Percentiles rank a stretch among this genome's conserved stretches.
Evolutionary conservation across 64 coral and sea anemone species (phyloP).

Genomic region (Porites australiensis): DNA sequence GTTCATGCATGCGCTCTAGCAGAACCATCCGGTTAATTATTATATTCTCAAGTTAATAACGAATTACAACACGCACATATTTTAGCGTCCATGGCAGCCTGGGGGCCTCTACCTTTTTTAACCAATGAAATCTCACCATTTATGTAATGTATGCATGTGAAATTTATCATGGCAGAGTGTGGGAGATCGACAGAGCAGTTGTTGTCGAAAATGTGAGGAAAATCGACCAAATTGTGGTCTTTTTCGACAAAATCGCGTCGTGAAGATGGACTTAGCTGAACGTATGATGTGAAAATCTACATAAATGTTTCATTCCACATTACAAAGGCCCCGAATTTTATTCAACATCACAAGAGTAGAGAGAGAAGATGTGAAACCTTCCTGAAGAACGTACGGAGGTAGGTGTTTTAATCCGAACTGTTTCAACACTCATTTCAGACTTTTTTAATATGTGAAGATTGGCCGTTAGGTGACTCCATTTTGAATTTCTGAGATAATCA

Average conservation of each 20-base stretch:
- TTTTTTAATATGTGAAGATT: not conserved
- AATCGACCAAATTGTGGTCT: no score
- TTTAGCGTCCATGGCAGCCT: not conserved
- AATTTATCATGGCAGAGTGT: not conserved
- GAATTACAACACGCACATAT: not conserved
- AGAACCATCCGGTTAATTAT: not conserved
- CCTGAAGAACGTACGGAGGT: no score
- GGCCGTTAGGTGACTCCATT: not conserved
- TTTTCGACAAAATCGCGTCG: no score
- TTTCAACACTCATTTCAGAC: not conserved
- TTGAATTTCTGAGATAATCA: not conserved
- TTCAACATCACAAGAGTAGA: no score
- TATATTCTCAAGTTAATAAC: not conserved
- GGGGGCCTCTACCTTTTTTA: not conserved
- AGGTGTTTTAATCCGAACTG: conserved; percentile 15
- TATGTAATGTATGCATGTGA: not conserved
- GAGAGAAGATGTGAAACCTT: no score
- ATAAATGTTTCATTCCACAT: no score
- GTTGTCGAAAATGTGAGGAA: no score
- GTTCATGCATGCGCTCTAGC: not conserved
- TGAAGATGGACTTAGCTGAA: no score
- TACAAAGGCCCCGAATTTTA: no score
- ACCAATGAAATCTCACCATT: not conserved
- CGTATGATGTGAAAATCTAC: no score
- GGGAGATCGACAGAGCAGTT: no score